Conservation (phyloP, 64 coral and sea anemone species). For the Orbicella faveolata region DNA sequence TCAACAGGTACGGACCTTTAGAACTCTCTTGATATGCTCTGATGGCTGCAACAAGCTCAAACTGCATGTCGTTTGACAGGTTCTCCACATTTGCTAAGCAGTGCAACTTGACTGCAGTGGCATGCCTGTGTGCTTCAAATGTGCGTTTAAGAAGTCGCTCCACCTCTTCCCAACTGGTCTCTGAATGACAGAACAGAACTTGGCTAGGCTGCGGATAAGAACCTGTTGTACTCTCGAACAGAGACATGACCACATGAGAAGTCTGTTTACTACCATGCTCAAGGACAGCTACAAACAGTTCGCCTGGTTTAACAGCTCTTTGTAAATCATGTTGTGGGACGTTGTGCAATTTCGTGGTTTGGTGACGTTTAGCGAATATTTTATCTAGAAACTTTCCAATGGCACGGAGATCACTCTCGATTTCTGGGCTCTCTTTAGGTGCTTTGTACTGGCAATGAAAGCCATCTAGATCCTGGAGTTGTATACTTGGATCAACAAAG, state of each 20-base stretch:
- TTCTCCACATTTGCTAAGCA: slow-evolving; percentile 89
- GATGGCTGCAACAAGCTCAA: slow-evolving; percentile 76
- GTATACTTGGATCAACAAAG: slow-evolving; percentile 57
- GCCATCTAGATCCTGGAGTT: slow-evolving; percentile 23
- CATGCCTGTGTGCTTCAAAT: slow-evolving; percentile 59
- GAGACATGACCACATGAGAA: slow-evolving; percentile 78
- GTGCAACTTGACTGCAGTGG: slow-evolving; percentile 45
- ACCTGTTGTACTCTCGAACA: slow-evolving; percentile 74
- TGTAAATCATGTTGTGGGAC: slow-evolving; percentile 15
- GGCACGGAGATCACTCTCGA: slow-evolving; percentile 39
- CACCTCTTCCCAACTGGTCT: slow-evolving; percentile 92
- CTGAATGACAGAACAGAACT: slow-evolving; percentile 80
- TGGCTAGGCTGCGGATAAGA: slow-evolving; percentile 82
- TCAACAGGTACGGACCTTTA: slow-evolving; percentile 47
- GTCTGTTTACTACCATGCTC: slow-evolving; percentile 73
- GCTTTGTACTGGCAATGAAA: slow-evolving; percentile 32
- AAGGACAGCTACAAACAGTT: slow-evolving; percentile 83
- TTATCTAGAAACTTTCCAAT: slow-evolving; percentile 48
- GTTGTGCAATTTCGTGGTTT: neutral
- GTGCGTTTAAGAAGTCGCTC: slow-evolving; percentile 67
- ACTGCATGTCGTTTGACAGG: slow-evolving; percentile 88
- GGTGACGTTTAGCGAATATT: slow-evolving; percentile 41
- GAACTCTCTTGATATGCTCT: slow-evolving; percentile 15
- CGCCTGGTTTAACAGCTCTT: slow-evolving; percentile 65
- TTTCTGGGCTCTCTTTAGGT: slow-evolving; percentile 30